These are phyloP conservation scores for Athripsodes cinereus DNA, from an alignment of 2,888 invertebrate species.

Conservation along the genomic window DNA sequence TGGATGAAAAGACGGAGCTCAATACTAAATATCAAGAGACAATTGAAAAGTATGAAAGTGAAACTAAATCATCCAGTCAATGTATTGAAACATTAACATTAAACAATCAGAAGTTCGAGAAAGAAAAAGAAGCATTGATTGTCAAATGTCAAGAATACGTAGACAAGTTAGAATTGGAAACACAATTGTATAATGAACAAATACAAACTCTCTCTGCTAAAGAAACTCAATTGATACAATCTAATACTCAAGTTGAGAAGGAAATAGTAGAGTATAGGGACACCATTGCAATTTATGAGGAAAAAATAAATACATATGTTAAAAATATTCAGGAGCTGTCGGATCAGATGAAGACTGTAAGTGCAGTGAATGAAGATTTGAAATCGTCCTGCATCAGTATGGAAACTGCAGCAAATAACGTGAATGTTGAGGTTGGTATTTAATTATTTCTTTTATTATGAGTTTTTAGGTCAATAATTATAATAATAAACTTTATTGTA, in stretches of 20 bases:
- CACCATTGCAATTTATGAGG: background rate
- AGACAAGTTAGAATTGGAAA: conserved; percentile 5
- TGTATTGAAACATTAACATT: background rate
- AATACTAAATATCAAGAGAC: background rate
- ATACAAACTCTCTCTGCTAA: background rate
- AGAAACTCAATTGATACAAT: conserved; percentile 3
- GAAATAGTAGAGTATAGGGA: background rate
- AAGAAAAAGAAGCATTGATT: background rate
- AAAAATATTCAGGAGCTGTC: background rate
- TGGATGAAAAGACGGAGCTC: background rate
- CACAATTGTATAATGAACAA: background rate
- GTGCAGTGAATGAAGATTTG: background rate
- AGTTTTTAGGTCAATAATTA: no score
- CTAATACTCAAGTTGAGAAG: background rate
- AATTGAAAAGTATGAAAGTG: background rate
- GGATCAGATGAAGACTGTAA: background rate
- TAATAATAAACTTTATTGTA: no score
- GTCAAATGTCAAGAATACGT: background rate
- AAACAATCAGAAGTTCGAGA: background rate
- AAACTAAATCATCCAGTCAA: no score
- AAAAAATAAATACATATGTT: background rate
- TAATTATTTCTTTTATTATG: background rate
- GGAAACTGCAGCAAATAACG: background rate
- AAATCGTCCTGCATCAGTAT: background rate
- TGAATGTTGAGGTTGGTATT: background rate